phyloP scores from a whole-genome alignment of 2,888 invertebrate species.

The Ornithoptera priamus region DNA sequence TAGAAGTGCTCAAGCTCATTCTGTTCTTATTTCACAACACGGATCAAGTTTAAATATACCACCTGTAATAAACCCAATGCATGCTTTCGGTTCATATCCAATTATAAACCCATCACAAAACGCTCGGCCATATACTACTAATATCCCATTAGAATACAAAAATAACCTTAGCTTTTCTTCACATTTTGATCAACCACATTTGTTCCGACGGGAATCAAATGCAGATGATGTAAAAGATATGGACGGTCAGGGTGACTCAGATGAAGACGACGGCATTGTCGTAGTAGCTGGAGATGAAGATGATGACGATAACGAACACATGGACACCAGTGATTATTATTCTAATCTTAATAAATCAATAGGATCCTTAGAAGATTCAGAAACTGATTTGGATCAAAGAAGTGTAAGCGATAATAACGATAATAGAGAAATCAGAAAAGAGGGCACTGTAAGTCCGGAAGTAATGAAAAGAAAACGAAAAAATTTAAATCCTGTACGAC shows the following conservation, averaged over 20 bases:
- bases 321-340: conserved; percentile 70
- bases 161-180: conserved; percentile 65
- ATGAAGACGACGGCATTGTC: conserved; percentile 87
- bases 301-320: conserved; percentile 82
- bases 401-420: conserved; percentile 70
- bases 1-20: conserved; percentile 92
- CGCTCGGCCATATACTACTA: conserved; percentile 78
- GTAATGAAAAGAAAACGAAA: conserved; percentile 92
- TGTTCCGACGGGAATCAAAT: conserved; percentile 62
- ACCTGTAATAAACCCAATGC: conserved; percentile 84
- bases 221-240: conserved; percentile 77
- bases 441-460: conserved; percentile 74
- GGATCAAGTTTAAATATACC: conserved; percentile 82
- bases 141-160: conserved; percentile 75
- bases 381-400: conserved; percentile 70
- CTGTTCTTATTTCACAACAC: conserved; percentile 87
- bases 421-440: conserved; percentile 64
- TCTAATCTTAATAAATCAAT: conserved; percentile 64
- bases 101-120: conserved; percentile 85
- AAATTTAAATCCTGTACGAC: conserved; percentile 91
- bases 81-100: conserved; percentile 89
- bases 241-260: conserved; percentile 83
- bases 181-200: conserved; percentile 58
- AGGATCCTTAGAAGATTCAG: conserved; percentile 68
- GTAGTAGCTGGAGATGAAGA: conserved; percentile 90